These are phyloP conservation scores for Drosophila helvetica DNA, from an alignment of 2,888 invertebrate species.

Conservation along the genomic window DNA sequence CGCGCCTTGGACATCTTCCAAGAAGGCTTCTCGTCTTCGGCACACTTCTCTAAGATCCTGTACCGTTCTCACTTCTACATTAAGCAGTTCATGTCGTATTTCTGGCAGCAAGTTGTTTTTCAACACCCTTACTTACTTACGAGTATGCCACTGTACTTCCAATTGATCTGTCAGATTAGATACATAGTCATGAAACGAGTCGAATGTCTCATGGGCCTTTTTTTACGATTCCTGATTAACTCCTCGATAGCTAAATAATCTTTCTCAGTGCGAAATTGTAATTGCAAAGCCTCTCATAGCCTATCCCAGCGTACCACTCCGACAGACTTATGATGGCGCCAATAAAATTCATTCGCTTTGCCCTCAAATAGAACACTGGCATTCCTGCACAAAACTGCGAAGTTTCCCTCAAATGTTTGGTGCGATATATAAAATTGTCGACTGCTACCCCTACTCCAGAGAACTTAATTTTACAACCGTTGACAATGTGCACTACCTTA, in stretches of 20 bases:
- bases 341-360: slow-evolving; percentile 9
- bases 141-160: not conserved
- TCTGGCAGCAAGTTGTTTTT: slow-evolving; percentile 5
- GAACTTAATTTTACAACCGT: too few relatives aligned
- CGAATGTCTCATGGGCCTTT: slow-evolving; percentile 1
- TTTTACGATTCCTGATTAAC: slow-evolving; percentile 1
- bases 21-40: not conserved
- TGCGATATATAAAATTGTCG: too few relatives aligned
- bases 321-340: slow-evolving; percentile 16
- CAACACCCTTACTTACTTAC: not conserved
- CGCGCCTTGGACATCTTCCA: slow-evolving; percentile 1
- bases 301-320: slow-evolving; percentile 1
- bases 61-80: slow-evolving; percentile 4
- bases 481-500: too few relatives aligned
- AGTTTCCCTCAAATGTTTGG: slow-evolving; percentile 1
- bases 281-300: slow-evolving; percentile 1
- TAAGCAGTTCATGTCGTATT: slow-evolving; percentile 14
- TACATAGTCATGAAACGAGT: slow-evolving; percentile 1
- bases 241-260: slow-evolving; percentile 11
- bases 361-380: slow-evolving; percentile 5
- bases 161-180: slow-evolving; percentile 3
- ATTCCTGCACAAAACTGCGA: not conserved
- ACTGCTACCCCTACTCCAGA: too few relatives aligned
- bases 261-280: not conserved
- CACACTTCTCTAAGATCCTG: slow-evolving; percentile 7